Evolutionary conservation across 2,888 invertebrate genomes (phyloP).

Genomic region (Bibio marci): DNA sequence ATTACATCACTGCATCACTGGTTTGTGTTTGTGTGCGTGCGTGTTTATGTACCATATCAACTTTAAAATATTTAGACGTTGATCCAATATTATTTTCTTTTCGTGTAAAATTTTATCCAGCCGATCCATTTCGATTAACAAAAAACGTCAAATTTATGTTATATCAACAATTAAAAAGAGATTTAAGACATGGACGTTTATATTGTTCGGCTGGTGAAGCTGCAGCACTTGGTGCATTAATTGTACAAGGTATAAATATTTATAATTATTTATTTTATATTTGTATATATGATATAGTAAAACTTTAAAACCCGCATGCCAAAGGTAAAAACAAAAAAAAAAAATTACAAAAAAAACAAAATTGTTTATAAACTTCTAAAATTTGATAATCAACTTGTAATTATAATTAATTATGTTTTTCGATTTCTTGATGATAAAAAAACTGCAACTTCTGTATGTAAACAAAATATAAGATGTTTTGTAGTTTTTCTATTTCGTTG

Average conservation of each 20-base stretch:
- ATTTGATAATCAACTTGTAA: too few species aligned
- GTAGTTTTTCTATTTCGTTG: not conserved
- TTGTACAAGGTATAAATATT: slow-evolving; percentile 66
- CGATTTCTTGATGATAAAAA: not conserved
- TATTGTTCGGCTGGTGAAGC: slow-evolving; percentile 84
- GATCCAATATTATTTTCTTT: slow-evolving; percentile 87
- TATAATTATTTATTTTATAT: slow-evolving; percentile 2
- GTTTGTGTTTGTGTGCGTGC: too few species aligned
- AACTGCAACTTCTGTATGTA: not conserved
- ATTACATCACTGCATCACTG: too few species aligned
- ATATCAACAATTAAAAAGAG: slow-evolving; percentile 90
- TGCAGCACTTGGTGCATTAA: slow-evolving; percentile 75
- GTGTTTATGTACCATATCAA: too few species aligned
- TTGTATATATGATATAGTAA: too few species aligned
- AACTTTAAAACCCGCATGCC: not conserved
- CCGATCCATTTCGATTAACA: slow-evolving; percentile 79
- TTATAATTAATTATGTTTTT: too few species aligned
- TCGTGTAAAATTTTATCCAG: slow-evolving; percentile 94
- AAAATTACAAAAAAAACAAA: too few species aligned
- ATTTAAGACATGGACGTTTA: slow-evolving; percentile 84
- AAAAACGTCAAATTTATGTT: slow-evolving; percentile 92
- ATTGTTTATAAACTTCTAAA: too few species aligned
- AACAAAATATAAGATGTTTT: not conserved
- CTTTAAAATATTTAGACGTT: slow-evolving; percentile 65
- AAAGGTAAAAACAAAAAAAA: not conserved